A percentile compares a stretch with the other conserved stretches of the same genome.
phyloP scores from a whole-genome alignment of 2,888 invertebrate genomes.

The Trichopoda pennipes region DNA sequence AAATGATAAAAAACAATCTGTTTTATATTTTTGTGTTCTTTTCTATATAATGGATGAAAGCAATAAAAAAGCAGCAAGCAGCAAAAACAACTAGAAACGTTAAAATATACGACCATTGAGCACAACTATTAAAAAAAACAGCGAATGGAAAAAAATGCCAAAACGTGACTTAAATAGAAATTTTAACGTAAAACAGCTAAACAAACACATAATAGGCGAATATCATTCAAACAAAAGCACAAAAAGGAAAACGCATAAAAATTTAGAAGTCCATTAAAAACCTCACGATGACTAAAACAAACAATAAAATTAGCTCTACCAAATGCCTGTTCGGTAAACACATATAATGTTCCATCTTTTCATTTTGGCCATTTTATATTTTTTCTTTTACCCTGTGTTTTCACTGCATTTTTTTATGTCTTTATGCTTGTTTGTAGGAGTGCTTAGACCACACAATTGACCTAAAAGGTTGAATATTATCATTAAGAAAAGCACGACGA shows the following conservation, averaged over 20 bases:
- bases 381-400: neutral
- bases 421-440: neutral
- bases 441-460: slow-evolving; percentile 67
- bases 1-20: slow-evolving; percentile 35
- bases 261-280: slow-evolving; percentile 62
- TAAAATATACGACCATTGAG: slow-evolving; percentile 42
- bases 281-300: slow-evolving; percentile 64
- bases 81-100: slow-evolving; percentile 42
- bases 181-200: slow-evolving; percentile 19
- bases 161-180: slow-evolving; percentile 64
- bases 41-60: slow-evolving; percentile 34
- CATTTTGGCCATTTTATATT: slow-evolving; percentile 12
- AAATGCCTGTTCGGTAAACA: slow-evolving; percentile 48
- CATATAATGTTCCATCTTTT: slow-evolving; percentile 27
- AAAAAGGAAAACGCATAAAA: slow-evolving; percentile 19
- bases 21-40: slow-evolving; percentile 9
- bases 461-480: slow-evolving; percentile 55
- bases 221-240: neutral
- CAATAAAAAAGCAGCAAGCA: slow-evolving; percentile 41
- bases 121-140: slow-evolving; percentile 1
- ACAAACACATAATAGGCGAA: slow-evolving; percentile 15
- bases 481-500: slow-evolving; percentile 40
- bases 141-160: slow-evolving; percentile 36
- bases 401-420: neutral
- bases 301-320: slow-evolving; percentile 67